Evolutionary conservation across 92 coral and sea anemone species (phyloP).

Genomic region (Pocillopora grandis): DNA sequence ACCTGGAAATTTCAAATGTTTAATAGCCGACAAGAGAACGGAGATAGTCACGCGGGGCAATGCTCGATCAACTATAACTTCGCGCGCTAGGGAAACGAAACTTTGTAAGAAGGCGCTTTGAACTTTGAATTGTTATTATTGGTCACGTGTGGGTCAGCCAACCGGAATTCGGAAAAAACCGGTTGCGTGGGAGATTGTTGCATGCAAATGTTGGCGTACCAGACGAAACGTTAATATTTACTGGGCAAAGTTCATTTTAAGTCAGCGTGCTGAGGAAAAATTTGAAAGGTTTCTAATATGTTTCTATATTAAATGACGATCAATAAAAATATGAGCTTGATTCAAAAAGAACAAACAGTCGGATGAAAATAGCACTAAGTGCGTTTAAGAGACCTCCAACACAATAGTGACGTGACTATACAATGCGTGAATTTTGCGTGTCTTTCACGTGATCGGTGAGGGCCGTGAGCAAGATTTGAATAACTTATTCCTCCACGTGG

Average conservation of each 20-base stretch:
- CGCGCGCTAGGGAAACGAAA: constrained; percentile 17
- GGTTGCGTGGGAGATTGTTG: not conserved
- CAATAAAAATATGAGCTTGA: not conserved
- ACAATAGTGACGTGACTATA: not conserved
- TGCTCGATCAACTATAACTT: not conserved
- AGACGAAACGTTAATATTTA: not conserved
- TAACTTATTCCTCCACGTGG: not conserved
- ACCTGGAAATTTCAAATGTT: not conserved
- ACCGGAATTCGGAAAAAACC: not conserved
- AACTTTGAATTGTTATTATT: not conserved
- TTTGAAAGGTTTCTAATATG: not conserved
- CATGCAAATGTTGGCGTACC: not conserved
- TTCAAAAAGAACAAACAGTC: not conserved
- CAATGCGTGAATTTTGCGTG: constrained; percentile 9
- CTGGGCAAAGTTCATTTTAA: constrained; percentile 18
- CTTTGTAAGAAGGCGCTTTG: not conserved
- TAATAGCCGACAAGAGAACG: too few relatives aligned
- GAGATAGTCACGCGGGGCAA: too few relatives aligned
- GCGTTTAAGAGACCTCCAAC: not conserved
- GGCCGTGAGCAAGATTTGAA: not conserved
- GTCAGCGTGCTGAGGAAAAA: not conserved
- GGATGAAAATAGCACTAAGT: too few relatives aligned
- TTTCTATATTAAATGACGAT: too few relatives aligned
- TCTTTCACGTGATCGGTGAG: constrained; percentile 6
- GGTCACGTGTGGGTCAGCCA: constrained; percentile 24